These are phyloP conservation scores for Bellardia pandia DNA, from an alignment of 2,888 invertebrate genomes.

Conservation along the genomic window DNA sequence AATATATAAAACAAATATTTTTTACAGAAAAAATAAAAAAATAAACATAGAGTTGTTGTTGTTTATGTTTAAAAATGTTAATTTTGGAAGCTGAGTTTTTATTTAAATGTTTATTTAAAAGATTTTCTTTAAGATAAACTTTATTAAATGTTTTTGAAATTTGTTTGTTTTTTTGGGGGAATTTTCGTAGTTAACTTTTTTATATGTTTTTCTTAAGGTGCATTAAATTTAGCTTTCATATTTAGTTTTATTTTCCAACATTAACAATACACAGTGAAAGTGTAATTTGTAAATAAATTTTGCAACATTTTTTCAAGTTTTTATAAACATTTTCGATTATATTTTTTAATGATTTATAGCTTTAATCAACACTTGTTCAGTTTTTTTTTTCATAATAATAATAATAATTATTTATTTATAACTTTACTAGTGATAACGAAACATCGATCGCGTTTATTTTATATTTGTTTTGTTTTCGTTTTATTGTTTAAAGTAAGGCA, in stretches of 20 bases:
- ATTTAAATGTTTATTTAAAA: constrained; percentile 5
- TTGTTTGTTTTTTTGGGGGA: not conserved
- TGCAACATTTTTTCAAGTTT: constrained; percentile 37
- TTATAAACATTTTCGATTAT: constrained; percentile 11
- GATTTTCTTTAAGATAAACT: constrained; percentile 17
- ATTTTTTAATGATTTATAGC: constrained; percentile 14
- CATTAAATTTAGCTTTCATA: constrained; percentile 1
- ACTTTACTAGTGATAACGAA: constrained; percentile 49
- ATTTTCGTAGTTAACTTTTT: not conserved
- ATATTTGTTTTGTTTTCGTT: constrained; percentile 53
- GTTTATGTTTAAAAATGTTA: not conserved
- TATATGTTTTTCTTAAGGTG: not conserved
- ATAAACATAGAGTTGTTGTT: not conserved
- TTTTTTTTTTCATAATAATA: not conserved
- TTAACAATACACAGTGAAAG: constrained; percentile 25
- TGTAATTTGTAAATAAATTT: constrained; percentile 31
- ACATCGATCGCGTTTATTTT: not conserved
- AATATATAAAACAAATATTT: not conserved
- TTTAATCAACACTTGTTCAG: constrained; percentile 9
- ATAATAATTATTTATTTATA: constrained; percentile 45
- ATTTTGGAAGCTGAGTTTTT: not conserved
- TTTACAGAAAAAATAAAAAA: too few species aligned
- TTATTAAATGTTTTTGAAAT: not conserved
- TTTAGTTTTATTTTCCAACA: constrained; percentile 18
- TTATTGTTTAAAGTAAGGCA: constrained; percentile 17